Percentiles rank a stretch among this genome's conserved stretches.
Evolutionary conservation across 2,888 invertebrate genomes (phyloP).

Genomic region (Agriopis marginaria): DNA sequence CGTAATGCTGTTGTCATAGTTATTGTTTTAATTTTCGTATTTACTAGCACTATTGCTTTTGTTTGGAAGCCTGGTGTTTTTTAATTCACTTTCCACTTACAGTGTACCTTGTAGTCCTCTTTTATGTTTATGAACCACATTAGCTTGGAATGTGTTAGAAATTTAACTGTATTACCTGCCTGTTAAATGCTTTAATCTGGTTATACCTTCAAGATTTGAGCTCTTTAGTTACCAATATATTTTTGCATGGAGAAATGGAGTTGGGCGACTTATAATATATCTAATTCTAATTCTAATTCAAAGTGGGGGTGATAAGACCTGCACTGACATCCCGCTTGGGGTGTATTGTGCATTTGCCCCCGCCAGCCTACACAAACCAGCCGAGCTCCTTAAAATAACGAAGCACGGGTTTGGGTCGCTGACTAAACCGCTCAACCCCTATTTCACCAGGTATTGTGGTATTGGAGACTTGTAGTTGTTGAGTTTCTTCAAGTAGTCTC

Average conservation of each 20-base stretch:
- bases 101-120: conserved; percentile 1
- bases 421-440: too few species aligned
- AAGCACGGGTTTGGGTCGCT: too few species aligned
- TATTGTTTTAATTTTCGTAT: not conserved
- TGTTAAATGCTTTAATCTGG: not conserved
- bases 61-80: not conserved
- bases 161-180: not conserved
- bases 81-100: not conserved
- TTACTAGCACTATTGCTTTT: not conserved
- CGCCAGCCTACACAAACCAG: too few species aligned
- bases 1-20: not conserved
- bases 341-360: too few species aligned
- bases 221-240: not conserved
- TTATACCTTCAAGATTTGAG: not conserved
- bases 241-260: not conserved
- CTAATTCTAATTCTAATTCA: too few species aligned
- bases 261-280: not conserved
- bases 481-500: too few species aligned
- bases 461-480: too few species aligned
- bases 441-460: too few species aligned
- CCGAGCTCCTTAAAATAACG: too few species aligned
- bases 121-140: not conserved
- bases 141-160: not conserved
- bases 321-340: too few species aligned
- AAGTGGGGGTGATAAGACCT: too few species aligned